Evolutionary conservation across 2,888 invertebrate genomes (phyloP).

Genomic region (Frankliniella fusca): DNA sequence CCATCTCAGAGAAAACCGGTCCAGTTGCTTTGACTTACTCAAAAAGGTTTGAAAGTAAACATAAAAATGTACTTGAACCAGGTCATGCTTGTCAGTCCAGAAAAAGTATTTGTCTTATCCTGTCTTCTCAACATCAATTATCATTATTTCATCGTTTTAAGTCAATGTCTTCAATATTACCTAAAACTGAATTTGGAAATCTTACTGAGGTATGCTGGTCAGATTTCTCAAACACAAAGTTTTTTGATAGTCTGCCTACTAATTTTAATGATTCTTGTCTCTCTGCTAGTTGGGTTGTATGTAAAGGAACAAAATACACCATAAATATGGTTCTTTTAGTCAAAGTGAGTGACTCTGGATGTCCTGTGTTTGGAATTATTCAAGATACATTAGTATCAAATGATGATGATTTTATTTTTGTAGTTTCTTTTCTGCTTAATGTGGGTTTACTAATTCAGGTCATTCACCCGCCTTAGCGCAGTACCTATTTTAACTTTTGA

Average conservation of each 20-base stretch:
- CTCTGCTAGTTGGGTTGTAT: background rate
- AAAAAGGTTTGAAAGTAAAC: background rate
- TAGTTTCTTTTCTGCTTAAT: background rate
- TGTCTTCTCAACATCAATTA: background rate
- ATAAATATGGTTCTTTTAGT: background rate
- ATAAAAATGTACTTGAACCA: background rate
- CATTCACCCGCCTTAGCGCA: no score
- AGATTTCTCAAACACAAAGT: background rate
- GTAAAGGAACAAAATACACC: background rate
- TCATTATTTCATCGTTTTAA: background rate
- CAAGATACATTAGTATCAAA: background rate
- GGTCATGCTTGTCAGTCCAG: background rate
- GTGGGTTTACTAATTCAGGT: no score
- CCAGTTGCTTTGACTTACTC: background rate
- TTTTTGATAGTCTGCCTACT: background rate
- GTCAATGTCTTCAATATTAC: background rate
- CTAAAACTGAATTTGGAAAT: background rate
- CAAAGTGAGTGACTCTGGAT: no score
- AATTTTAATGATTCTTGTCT: background rate
- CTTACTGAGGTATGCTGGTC: background rate
- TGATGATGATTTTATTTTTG: background rate
- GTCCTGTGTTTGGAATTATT: background rate
- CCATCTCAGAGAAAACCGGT: background rate
- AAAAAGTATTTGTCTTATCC: background rate
- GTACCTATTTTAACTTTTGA: no score